Conservation (phyloP, 2,888 invertebrate species). For the Leptopilina syphax region DNA sequence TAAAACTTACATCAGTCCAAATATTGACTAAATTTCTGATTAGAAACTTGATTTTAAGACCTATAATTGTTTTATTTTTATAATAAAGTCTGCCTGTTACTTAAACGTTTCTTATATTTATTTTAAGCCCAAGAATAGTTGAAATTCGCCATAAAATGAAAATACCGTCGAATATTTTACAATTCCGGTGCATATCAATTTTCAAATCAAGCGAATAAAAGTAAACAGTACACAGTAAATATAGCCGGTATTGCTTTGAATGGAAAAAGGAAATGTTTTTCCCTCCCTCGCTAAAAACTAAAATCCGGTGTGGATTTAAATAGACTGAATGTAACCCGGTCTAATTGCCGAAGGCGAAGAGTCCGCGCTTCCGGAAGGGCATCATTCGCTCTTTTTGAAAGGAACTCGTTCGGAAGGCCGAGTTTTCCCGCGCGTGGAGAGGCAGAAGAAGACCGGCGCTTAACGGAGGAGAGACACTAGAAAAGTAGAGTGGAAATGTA, state of each 20-base stretch:
- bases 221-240: neutral
- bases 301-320: neutral
- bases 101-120: no score
- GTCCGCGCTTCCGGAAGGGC: slow-evolving; percentile 5
- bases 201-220: neutral
- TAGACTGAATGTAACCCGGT: neutral
- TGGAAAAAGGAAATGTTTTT: neutral
- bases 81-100: no score
- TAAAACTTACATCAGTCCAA: no score
- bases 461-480: slow-evolving; percentile 60
- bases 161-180: no score
- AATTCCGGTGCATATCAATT: no score
- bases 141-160: no score
- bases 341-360: slow-evolving; percentile 26
- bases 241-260: neutral
- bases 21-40: no score
- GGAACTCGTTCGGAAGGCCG: slow-evolving; percentile 22
- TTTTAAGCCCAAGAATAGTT: no score
- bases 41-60: no score
- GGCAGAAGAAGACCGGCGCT: slow-evolving; percentile 45
- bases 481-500: slow-evolving; percentile 74
- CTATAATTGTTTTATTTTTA: no score
- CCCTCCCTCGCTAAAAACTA: neutral
- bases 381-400: slow-evolving; percentile 26
- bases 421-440: slow-evolving; percentile 7